Evolutionary conservation across 2,888 invertebrate species (phyloP).

Genomic region (Plagiodera versicolora): DNA sequence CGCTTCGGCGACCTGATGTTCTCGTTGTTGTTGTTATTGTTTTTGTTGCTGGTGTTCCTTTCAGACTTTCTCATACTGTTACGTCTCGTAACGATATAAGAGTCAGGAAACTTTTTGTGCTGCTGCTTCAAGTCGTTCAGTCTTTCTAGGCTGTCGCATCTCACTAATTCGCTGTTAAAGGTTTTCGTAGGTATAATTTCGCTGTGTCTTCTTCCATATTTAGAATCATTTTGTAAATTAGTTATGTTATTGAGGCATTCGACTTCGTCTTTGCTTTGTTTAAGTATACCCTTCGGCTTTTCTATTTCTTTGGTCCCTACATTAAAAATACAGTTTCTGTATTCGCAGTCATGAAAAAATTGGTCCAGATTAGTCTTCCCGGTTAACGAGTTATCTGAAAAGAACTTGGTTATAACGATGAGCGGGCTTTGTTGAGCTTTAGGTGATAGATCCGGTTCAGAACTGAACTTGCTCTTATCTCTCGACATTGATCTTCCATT

Average conservation of each 20-base stretch:
- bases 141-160: slow-evolving; percentile 53
- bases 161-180: slow-evolving; percentile 54
- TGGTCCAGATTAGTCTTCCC: slow-evolving; percentile 25
- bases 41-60: slow-evolving; percentile 29
- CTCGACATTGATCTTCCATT: slow-evolving; percentile 26
- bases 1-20: slow-evolving; percentile 43
- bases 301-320: slow-evolving; percentile 51
- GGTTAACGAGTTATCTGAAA: slow-evolving; percentile 27
- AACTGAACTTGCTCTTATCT: slow-evolving; percentile 41
- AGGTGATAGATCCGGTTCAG: slow-evolving; percentile 49
- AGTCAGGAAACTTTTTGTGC: slow-evolving; percentile 54
- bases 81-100: slow-evolving; percentile 51
- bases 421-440: slow-evolving; percentile 27
- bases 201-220: slow-evolving; percentile 55
- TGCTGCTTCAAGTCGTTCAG: slow-evolving; percentile 39
- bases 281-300: slow-evolving; percentile 47
- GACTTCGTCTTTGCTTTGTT: slow-evolving; percentile 39
- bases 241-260: slow-evolving; percentile 42
- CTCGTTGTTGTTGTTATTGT: slow-evolving; percentile 30
- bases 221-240: slow-evolving; percentile 41
- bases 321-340: slow-evolving; percentile 55
- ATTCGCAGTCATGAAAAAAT: slow-evolving; percentile 52
- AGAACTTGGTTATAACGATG: slow-evolving; percentile 24
- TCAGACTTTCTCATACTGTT: slow-evolving; percentile 39
- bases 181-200: slow-evolving; percentile 59